Evolutionary conservation across 2,888 invertebrate species (phyloP).

Genomic region (Apotomis capreana): DNA sequence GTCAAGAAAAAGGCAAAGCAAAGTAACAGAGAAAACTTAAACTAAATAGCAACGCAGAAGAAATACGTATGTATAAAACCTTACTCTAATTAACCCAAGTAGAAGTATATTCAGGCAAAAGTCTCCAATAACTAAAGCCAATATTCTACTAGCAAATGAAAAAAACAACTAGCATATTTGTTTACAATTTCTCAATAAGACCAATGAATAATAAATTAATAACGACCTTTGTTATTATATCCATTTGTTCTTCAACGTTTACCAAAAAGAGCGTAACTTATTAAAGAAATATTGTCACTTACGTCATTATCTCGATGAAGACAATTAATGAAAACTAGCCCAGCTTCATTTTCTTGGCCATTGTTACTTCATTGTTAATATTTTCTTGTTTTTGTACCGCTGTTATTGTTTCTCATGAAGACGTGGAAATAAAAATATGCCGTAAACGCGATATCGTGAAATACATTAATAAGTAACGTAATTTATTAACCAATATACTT

Average conservation of each 20-base stretch:
- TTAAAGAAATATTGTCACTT: neutral
- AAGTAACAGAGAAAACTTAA: no score
- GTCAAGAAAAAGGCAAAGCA: no score
- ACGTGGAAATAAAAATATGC: conserved; percentile 1
- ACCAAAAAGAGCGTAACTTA: neutral
- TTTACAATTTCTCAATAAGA: neutral
- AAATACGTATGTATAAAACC: no score
- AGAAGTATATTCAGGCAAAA: no score
- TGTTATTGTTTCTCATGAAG: conserved; percentile 12
- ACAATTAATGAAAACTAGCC: conserved; percentile 31
- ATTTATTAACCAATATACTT: neutral
- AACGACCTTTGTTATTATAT: neutral
- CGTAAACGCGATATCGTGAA: conserved; percentile 8
- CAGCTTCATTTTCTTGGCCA: conserved; percentile 12
- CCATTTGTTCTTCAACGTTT: neutral
- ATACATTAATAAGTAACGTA: conserved; percentile 16
- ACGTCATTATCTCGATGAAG: neutral
- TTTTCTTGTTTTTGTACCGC: conserved; percentile 17
- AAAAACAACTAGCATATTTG: neutral
- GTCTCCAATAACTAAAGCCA: no score
- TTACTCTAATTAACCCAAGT: no score
- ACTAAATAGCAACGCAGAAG: no score
- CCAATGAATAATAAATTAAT: neutral
- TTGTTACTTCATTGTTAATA: conserved; percentile 4
- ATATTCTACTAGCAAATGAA: no score